Evolutionary conservation across 2,113 vertebrate genomes (phyloP).

Genomic region (Heterotis niloticus): DNA sequence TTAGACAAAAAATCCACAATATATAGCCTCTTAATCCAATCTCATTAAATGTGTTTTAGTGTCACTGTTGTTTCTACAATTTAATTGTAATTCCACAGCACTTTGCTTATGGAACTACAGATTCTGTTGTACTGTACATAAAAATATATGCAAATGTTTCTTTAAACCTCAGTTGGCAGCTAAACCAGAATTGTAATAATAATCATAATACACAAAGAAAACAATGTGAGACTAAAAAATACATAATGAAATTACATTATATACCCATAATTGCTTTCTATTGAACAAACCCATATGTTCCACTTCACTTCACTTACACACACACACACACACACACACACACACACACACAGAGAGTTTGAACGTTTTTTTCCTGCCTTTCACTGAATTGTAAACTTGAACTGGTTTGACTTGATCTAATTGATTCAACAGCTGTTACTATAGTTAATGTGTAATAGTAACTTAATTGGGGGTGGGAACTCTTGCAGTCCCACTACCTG

Average conservation of each 20-base stretch:
- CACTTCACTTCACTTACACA: no score
- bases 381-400: not conserved
- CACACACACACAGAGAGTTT: not conserved
- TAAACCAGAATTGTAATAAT: no score
- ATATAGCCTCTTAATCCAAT: not conserved
- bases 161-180: no score
- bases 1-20: constrained; percentile 1
- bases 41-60: not conserved
- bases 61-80: not conserved
- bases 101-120: not conserved
- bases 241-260: constrained; percentile 13
- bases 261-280: not conserved
- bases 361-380: not conserved
- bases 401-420: not conserved
- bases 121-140: not conserved
- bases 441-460: not conserved
- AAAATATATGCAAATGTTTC: not conserved
- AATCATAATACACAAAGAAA: no score
- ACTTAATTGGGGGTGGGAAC: not conserved
- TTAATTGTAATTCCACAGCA: not conserved
- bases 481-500: not conserved
- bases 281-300: no score
- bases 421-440: not conserved
- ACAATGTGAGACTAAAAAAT: constrained; percentile 2
- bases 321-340: not conserved